Conservation (phyloP, 2,888 invertebrate genomes). For the Molanna angustata region DNA sequence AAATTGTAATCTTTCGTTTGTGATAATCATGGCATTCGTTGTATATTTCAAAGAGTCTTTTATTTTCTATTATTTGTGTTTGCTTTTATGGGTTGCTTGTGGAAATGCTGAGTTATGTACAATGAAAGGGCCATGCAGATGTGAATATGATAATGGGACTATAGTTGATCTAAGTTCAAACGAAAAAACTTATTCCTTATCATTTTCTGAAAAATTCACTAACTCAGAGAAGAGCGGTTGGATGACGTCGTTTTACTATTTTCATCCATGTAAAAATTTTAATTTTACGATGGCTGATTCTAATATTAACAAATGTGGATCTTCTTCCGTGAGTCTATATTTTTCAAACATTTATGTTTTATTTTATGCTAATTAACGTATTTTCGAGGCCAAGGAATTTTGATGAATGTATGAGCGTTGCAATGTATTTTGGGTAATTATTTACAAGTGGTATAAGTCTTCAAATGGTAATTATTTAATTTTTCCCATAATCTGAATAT, state of each 20-base stretch:
- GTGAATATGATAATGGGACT: slow-evolving; percentile 47
- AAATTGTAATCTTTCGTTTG: too few relatives aligned
- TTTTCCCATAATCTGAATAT: too few relatives aligned
- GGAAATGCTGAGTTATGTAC: slow-evolving; percentile 38
- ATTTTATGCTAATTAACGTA: too few relatives aligned
- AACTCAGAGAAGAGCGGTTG: slow-evolving; percentile 39
- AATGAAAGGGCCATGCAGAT: slow-evolving; percentile 44
- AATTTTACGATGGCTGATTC: slow-evolving; percentile 35
- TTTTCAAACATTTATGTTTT: too few relatives aligned
- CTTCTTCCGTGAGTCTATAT: slow-evolving; percentile 24
- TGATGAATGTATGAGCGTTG: too few relatives aligned
- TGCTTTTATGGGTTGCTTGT: slow-evolving; percentile 1
- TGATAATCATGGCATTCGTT: slow-evolving; percentile 20
- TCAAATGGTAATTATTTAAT: too few relatives aligned
- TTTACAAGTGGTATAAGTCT: too few relatives aligned
- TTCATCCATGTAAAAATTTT: slow-evolving; percentile 47
- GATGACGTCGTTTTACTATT: slow-evolving; percentile 38
- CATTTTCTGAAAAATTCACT: slow-evolving; percentile 38
- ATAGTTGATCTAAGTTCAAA: slow-evolving; percentile 48
- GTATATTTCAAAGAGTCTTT: slow-evolving; percentile 13
- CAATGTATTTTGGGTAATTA: too few relatives aligned
- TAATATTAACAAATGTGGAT: slow-evolving; percentile 37
- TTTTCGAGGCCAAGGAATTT: too few relatives aligned
- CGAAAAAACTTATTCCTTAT: slow-evolving; percentile 39
- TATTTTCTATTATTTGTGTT: slow-evolving; percentile 14